phyloP scores from a whole-genome alignment of 1,140 invertebrate species.

The Euura lappo region DNA sequence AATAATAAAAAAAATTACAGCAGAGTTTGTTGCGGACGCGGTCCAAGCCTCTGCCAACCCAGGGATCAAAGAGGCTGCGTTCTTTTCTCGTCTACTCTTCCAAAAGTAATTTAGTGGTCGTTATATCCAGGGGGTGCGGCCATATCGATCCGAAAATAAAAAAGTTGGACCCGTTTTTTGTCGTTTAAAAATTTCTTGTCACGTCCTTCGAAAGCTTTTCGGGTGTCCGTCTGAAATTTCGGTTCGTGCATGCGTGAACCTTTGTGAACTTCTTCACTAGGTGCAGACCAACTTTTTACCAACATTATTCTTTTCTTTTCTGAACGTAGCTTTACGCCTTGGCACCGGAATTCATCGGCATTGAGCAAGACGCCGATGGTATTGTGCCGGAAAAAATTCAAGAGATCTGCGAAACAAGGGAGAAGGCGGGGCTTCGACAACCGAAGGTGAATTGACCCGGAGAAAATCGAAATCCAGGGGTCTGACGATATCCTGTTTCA shows the following conservation, averaged over 20 bases:
- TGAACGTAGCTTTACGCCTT: slow-evolving; percentile 43
- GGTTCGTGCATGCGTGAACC: too few relatives aligned
- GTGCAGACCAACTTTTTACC: background rate
- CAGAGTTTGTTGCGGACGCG: background rate
- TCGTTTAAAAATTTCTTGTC: too few relatives aligned
- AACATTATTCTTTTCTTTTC: background rate
- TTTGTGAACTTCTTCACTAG: too few relatives aligned
- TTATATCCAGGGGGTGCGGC: background rate
- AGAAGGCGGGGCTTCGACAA: slow-evolving; percentile 28
- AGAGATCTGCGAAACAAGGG: slow-evolving; percentile 39
- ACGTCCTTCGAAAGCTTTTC: too few relatives aligned
- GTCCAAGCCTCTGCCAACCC: background rate
- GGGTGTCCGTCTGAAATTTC: too few relatives aligned
- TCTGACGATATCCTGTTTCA: slow-evolving; percentile 30
- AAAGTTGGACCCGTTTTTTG: too few relatives aligned
- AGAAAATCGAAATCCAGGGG: slow-evolving; percentile 3
- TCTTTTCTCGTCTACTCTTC: background rate
- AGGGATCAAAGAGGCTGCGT: background rate
- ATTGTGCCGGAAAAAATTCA: slow-evolving; percentile 46
- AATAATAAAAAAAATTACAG: too few relatives aligned
- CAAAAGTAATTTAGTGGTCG: background rate
- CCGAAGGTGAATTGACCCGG: slow-evolving; percentile 50
- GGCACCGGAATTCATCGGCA: slow-evolving; percentile 42
- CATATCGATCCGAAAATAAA: too few relatives aligned
- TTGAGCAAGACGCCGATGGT: slow-evolving; percentile 52